Base-by-base conservation (phyloP, 2,113 vertebrate genomes). In the Atrichornis clamosus region DNA sequence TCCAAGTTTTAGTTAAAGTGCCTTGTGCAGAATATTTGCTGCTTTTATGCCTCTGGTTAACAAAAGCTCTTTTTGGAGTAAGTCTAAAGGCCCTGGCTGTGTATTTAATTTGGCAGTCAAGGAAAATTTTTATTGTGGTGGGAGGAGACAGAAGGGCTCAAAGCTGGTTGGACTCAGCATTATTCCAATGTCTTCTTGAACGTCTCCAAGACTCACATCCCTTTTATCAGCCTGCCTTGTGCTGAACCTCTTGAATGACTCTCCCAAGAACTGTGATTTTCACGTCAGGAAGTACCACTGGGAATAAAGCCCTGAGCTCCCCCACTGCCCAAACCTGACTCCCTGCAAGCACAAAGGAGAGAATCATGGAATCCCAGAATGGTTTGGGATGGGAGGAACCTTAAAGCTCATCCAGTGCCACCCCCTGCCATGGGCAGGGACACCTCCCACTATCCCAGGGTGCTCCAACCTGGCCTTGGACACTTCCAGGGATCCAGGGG, bases 381-480 rank as follows among this genome's bases (percentile, higher is more conserved):
- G 28, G 7, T 10, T 55, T 55, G 82, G 27, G 10, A 6, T n/a
- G 82, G 59, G 64, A 64, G 41, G 59, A 4, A 64, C 7, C 9
- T 74, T 3, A 41, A 56, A 55, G 1, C 2, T 3, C 49, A 27
- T 2, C 69, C 30, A 22, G 9, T 3, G 0, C 55, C 65, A 41
- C 22, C 28, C 50, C 22, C 28, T 21, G 50, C 56, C 58, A 44
- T 22, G 81, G 39, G 28, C 49, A 70, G 80, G 46, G 56, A 52
- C 55, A 18, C 22, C 28, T 64, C 0, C 59, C 69, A 39, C 23
- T 9, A 35, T 15, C 1, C 49, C 49, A 64, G 41, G 27, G 6
- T 55, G 68, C n/a, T 53, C 69, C 81, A 84, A 0, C 27, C 47
- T 53, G 73, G 63, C 63, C 33, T 59, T 22, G 63, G 47, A 0